Percentiles rank a stretch among this genome's conserved stretches.
These are phyloP conservation scores for Puffinus mauretanicus DNA, from an alignment of 2,113 vertebrate genomes.

Conservation along the genomic window DNA sequence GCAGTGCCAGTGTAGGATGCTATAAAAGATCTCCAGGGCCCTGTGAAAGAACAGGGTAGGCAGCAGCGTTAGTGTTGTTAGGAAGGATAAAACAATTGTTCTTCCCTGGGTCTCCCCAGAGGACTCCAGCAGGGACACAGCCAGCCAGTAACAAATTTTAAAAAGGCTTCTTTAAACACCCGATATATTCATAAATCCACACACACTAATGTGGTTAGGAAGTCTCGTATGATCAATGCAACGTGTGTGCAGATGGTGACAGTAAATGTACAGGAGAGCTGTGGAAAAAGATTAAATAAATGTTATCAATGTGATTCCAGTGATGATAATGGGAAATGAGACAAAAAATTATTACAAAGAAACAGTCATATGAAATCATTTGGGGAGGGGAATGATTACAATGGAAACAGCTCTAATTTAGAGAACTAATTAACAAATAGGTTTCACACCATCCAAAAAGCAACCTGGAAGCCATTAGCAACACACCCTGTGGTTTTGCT, in stretches of 20 bases:
- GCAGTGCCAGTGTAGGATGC: conserved; percentile 44
- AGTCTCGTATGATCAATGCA: background rate
- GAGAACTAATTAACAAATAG: conserved; percentile 70
- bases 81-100: conserved; percentile 35
- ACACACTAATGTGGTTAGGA: background rate
- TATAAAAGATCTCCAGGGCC: conserved; percentile 49
- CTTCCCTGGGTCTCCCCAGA: conserved; percentile 23
- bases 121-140: conserved; percentile 2
- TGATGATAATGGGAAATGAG: conserved; percentile 59
- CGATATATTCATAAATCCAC: background rate
- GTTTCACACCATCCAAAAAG: conserved; percentile 56
- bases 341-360: conserved; percentile 32
- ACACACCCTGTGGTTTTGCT: conserved; percentile 42
- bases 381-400: conserved; percentile 59
- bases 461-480: conserved; percentile 66
- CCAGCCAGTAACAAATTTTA: conserved; percentile 6
- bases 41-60: conserved; percentile 40
- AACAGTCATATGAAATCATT: background rate
- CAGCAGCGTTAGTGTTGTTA: background rate
- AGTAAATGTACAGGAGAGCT: background rate
- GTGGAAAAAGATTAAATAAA: conserved; percentile 37
- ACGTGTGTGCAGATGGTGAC: background rate
- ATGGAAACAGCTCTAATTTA: conserved; percentile 64
- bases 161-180: conserved; percentile 17
- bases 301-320: conserved; percentile 8